Evolutionary conservation across 2,888 invertebrate species (phyloP).

Genomic region (Perizoma affinitatum): DNA sequence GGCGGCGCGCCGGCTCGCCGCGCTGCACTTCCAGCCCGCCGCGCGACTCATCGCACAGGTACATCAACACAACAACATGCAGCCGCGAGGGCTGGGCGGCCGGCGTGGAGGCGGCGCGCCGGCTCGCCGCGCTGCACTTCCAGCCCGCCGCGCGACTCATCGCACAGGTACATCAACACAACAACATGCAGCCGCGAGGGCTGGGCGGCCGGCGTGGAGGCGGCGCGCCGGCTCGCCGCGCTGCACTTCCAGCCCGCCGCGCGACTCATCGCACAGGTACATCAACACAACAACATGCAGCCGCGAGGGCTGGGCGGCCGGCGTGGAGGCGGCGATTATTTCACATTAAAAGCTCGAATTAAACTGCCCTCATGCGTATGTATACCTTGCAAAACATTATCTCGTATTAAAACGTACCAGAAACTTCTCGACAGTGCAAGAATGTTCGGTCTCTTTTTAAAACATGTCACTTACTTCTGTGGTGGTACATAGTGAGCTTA

Average conservation of each 20-base stretch:
- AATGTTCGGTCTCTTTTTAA: too few relatives aligned
- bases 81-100: conserved; percentile 50
- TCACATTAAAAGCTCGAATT: too few relatives aligned
- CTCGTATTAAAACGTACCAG: too few relatives aligned
- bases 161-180: conserved; percentile 32
- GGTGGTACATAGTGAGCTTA: too few relatives aligned
- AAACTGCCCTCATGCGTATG: too few relatives aligned
- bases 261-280: conserved; percentile 47
- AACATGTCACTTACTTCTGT: too few relatives aligned
- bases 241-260: conserved; percentile 53
- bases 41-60: conserved; percentile 51
- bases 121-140: conserved; percentile 57
- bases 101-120: conserved; percentile 52
- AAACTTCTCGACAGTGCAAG: too few relatives aligned
- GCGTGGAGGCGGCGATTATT: conserved; percentile 49
- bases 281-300: conserved; percentile 11
- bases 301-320: conserved; percentile 51
- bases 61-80: too few relatives aligned
- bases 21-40: conserved; percentile 51
- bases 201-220: conserved; percentile 48
- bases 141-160: conserved; percentile 51
- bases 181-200: conserved; percentile 42
- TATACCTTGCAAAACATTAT: too few relatives aligned
- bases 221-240: conserved; percentile 56
- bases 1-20: conserved; percentile 57